A percentile compares a stretch with the other conserved stretches of the same genome.
phyloP scores from a whole-genome alignment of 37 sponge, comb jelly and placozoan genomes.

The Theonella swinhoei region DNA sequence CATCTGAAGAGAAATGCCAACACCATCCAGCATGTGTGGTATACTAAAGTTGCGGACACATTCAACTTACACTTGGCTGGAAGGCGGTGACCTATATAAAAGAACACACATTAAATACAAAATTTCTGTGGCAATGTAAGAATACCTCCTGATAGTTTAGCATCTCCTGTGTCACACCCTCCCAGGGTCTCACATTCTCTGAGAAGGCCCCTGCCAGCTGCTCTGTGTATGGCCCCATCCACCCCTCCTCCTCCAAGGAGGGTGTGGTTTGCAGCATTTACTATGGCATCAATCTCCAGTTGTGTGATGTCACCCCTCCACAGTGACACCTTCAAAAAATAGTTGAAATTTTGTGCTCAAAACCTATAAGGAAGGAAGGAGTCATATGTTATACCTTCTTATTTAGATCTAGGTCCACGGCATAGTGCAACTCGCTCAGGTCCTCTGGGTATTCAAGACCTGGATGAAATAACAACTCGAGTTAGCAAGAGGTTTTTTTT shows the following conservation, averaged over 20 bases:
- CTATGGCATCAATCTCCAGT: slow-evolving; percentile 94
- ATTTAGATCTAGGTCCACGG: background rate
- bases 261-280: slow-evolving; percentile 94
- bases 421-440: background rate
- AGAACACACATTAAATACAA: background rate
- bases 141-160: slow-evolving; percentile 71
- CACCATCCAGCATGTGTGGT: too few species aligned
- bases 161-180: slow-evolving; percentile 80
- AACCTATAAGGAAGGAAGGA: background rate
- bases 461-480: background rate
- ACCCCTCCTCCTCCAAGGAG: slow-evolving; percentile 97
- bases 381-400: background rate
- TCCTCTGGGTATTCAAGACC: background rate
- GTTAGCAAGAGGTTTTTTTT: background rate
- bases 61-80: slow-evolving; percentile 88
- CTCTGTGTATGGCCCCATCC: slow-evolving; percentile 91
- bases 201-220: slow-evolving; percentile 69
- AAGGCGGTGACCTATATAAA: slow-evolving; percentile 63
- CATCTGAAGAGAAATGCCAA: slow-evolving; percentile 55
- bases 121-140: background rate
- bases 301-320: slow-evolving; percentile 85
- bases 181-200: slow-evolving; percentile 72
- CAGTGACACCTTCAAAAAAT: background rate
- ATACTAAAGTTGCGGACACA: too few species aligned
- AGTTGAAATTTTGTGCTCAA: too few species aligned